These are phyloP conservation scores for Lacerta bilineata DNA, from an alignment of 2,797 vertebrate species.

Conservation along the genomic window DNA sequence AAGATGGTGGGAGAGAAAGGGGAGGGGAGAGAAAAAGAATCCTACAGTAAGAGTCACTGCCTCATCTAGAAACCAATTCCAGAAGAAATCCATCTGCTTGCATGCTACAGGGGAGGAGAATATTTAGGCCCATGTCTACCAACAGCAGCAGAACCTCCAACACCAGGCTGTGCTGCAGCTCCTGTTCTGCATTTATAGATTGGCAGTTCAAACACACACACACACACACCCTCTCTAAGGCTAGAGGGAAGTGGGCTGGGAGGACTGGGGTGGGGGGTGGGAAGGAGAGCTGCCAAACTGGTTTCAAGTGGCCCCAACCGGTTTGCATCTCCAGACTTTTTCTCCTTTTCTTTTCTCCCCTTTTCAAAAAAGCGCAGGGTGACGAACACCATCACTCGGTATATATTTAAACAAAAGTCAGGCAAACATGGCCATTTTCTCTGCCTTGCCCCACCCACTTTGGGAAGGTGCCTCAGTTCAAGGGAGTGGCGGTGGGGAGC, in stretches of 20 bases:
- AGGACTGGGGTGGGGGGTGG: neutral
- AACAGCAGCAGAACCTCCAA: neutral
- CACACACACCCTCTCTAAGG: neutral
- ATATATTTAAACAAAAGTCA: neutral
- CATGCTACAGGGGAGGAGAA: too few relatives aligned
- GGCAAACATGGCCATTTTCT: neutral
- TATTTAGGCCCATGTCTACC: too few relatives aligned
- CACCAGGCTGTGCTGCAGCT: neutral
- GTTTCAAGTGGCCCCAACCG: conserved; percentile 28
- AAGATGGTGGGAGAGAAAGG: too few relatives aligned
- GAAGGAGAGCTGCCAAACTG: conserved; percentile 4
- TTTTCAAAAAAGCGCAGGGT: neutral
- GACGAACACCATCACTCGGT: neutral
- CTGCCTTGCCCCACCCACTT: neutral
- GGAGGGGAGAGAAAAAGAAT: too few relatives aligned
- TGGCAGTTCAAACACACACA: neutral
- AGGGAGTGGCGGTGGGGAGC: neutral
- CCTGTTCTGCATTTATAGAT: neutral
- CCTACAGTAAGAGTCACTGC: too few relatives aligned
- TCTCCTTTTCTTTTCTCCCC: neutral
- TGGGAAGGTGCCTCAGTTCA: neutral
- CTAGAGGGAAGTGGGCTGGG: neutral
- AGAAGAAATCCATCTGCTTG: neutral
- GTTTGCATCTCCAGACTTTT: neutral
- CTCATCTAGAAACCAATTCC: neutral